Base-by-base conservation (phyloP, 2,888 invertebrate species). In the Euzophera pinguis region DNA sequence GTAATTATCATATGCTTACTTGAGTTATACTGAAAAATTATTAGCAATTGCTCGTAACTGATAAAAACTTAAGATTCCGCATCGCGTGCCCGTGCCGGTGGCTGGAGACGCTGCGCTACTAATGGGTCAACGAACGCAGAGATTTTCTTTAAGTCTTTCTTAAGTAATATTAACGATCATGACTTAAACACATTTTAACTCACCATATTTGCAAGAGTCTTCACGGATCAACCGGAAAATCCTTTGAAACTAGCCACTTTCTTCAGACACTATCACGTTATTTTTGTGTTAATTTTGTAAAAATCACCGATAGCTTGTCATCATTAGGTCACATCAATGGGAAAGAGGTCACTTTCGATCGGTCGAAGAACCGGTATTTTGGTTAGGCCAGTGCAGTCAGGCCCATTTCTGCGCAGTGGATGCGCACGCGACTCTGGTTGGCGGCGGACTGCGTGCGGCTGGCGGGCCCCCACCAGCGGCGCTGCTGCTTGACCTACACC, bases 401-500 rank as follows among this genome's bases (percentile, higher is more conserved):
- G 69, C 67, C 78, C 87, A 87, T 86, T 73, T 73, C 77, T 74
- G 71, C 71, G 71, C 70, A 57, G 53, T 59, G 69, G 75, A 72
- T 79, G 75, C 81, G 81, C 83, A 67, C 79, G 75, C 78, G 81
- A 67, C 76, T 67, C 69, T 71, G 67, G 80, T 65, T 74, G 72
- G 71, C 73, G 67, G 67, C 75, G 77, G 69, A 86, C 84, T 87
- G 84, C 61, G 63, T 62, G 69, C 63, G 67, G 59, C 69, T 22
- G 65, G 56, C 61, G 62, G 70, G 67, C 61, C 63, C 69, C 69
- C 80, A 81, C 83, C 83, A 68, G 82, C 34, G 50, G 49, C 76
- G 72, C 66, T 61, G 63, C 69, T 74, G 65, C 74, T 76, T 84
- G 89, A 88, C 88, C 87, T 84, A 88, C 85, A 87, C 83, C 82